Percentiles rank a stretch among this genome's conserved stretches.
These are phyloP conservation scores for Orientallactaga sibirica DNA, from an alignment of 2,797 vertebrate species.

Conservation along the genomic window DNA sequence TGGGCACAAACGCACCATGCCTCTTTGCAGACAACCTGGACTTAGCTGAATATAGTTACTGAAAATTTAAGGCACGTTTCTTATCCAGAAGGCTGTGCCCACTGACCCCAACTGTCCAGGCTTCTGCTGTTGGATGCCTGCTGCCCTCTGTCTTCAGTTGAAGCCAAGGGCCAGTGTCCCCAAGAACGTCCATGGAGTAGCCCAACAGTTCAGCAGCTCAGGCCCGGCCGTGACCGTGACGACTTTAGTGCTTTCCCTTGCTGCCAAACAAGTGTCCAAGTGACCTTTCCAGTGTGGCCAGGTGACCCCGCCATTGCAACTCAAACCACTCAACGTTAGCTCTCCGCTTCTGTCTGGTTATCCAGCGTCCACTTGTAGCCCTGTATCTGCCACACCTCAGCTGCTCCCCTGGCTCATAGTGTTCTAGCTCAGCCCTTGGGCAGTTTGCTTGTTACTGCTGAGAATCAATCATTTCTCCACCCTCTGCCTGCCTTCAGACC, in stretches of 20 bases:
- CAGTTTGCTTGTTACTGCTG: neutral
- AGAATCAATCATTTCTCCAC: neutral
- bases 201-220: neutral
- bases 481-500: neutral
- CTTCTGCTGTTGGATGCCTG: neutral
- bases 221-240: neutral
- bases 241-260: neutral
- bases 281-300: neutral
- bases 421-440: neutral
- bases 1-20: slow-evolving; percentile 29
- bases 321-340: neutral
- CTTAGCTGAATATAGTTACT: slow-evolving; percentile 33
- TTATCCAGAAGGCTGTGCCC: slow-evolving; percentile 30
- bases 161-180: neutral
- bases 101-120: neutral
- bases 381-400: neutral
- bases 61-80: slow-evolving; percentile 34
- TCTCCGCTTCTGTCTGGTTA: neutral
- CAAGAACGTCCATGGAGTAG: neutral
- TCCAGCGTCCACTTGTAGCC: neutral
- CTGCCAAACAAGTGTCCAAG: neutral
- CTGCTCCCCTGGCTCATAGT: neutral
- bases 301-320: neutral
- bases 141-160: neutral
- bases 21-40: slow-evolving; percentile 57